phyloP scores from a whole-genome alignment of 1,140 invertebrate genomes.

The Mactra quadrangularis region DNA sequence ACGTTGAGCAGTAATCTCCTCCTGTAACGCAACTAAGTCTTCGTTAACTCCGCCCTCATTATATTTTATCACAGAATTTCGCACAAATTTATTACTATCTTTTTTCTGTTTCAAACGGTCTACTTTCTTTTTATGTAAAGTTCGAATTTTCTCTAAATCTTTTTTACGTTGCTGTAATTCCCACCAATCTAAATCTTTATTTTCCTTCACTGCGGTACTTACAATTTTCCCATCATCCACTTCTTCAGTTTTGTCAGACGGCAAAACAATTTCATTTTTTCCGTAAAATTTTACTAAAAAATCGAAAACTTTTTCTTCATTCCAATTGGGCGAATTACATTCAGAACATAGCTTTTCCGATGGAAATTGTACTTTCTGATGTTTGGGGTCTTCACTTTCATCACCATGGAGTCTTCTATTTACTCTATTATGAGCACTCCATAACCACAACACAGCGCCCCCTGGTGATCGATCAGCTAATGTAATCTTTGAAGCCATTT shows the following conservation, averaged over 20 bases:
- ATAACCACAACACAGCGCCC: conserved; percentile 95
- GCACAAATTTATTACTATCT: conserved; percentile 7
- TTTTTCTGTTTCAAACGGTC: conserved; percentile 50
- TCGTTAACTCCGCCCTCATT: conserved; percentile 4
- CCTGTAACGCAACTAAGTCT: not conserved
- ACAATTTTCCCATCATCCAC: not conserved
- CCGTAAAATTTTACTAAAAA: conserved; percentile 91
- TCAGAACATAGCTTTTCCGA: conserved; percentile 87
- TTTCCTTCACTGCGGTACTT: not conserved
- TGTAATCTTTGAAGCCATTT: conserved; percentile 87
- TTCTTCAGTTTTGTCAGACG: conserved; percentile 18
- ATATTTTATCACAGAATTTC: not conserved
- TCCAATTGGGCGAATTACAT: conserved; percentile 87
- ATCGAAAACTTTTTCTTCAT: conserved; percentile 89
- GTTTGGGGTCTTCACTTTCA: conserved; percentile 93
- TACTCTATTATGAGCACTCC: conserved; percentile 95
- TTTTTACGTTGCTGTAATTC: conserved; percentile 71
- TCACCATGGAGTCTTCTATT: conserved; percentile 94
- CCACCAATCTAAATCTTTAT: conserved; percentile 77
- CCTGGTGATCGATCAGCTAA: conserved; percentile 88
- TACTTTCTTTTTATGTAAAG: conserved; percentile 58
- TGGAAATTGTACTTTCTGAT: conserved; percentile 97
- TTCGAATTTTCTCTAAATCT: conserved; percentile 73
- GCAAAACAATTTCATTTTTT: conserved; percentile 64
- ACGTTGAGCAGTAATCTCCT: not conserved